Percentiles rank a stretch among this genome's conserved stretches.
Evolutionary conservation across 2,888 invertebrate species (phyloP).

Genomic region (Xanthia togata): DNA sequence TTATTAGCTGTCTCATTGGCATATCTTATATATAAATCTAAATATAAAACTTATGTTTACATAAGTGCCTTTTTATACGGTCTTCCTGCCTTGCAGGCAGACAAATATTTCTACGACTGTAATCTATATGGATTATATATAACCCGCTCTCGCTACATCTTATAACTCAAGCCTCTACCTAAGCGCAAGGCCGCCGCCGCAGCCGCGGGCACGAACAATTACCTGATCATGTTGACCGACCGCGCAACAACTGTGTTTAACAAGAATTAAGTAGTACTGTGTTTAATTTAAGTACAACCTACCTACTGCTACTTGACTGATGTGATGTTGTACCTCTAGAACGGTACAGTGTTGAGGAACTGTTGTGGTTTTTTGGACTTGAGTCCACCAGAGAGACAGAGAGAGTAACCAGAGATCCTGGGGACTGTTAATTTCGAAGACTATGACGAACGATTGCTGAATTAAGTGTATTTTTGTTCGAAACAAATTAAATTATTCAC

Average conservation of each 20-base stretch:
- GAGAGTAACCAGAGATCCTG: no score
- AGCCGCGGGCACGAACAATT: constrained; percentile 56
- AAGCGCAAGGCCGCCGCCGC: constrained; percentile 56
- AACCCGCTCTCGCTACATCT: constrained; percentile 23
- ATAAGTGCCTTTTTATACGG: neutral
- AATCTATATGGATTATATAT: neutral
- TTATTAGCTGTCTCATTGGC: no score
- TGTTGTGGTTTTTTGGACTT: neutral
- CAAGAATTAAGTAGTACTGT: constrained; percentile 44
- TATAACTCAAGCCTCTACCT: constrained; percentile 9
- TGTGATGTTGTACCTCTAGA: neutral
- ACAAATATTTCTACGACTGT: neutral
- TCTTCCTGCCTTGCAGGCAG: neutral
- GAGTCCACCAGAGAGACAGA: no score
- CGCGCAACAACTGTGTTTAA: constrained; percentile 42
- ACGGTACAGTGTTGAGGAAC: neutral
- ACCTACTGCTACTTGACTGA: constrained; percentile 1
- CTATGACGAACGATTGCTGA: neutral
- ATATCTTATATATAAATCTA: no score
- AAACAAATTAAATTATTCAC: neutral
- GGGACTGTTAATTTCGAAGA: neutral
- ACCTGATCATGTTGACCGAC: constrained; percentile 56
- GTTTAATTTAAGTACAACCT: constrained; percentile 17
- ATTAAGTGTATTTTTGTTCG: neutral
- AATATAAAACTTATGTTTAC: neutral